These are phyloP conservation scores for Petrocephalus sullivani DNA, from an alignment of 2,797 vertebrate genomes.

Conservation along the genomic window DNA sequence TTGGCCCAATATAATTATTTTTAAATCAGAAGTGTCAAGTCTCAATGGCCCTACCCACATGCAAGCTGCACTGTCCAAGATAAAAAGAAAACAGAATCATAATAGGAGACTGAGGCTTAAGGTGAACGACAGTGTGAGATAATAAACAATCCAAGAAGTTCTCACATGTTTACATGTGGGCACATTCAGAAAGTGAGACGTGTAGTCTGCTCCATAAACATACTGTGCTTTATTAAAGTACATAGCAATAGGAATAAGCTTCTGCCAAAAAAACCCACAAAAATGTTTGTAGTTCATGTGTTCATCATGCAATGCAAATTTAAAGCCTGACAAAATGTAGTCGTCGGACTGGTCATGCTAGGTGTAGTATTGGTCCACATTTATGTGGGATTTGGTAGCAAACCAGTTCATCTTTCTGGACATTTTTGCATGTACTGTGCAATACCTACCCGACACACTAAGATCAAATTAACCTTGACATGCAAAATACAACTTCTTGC, in stretches of 20 bases:
- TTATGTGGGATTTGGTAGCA: background rate
- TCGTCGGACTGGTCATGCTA: background rate
- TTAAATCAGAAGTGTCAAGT: background rate
- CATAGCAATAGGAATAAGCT: background rate
- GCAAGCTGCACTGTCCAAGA: background rate
- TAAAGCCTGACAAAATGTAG: background rate
- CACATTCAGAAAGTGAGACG: background rate
- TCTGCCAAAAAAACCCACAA: background rate
- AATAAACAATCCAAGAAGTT: background rate
- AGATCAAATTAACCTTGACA: constrained; percentile 4
- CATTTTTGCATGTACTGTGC: background rate
- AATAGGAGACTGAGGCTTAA: background rate
- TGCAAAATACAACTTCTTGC: constrained; percentile 9
- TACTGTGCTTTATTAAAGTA: background rate
- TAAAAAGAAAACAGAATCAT: background rate
- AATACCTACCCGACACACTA: background rate
- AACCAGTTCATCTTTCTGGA: background rate
- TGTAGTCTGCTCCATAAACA: background rate
- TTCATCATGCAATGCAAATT: background rate
- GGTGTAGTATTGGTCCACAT: background rate
- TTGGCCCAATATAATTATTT: background rate
- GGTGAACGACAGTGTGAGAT: background rate
- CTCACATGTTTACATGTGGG: background rate
- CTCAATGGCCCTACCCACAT: background rate
- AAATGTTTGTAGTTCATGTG: background rate